phyloP scores from a whole-genome alignment of 2,888 invertebrate genomes.

The Cephus runcator region DNA sequence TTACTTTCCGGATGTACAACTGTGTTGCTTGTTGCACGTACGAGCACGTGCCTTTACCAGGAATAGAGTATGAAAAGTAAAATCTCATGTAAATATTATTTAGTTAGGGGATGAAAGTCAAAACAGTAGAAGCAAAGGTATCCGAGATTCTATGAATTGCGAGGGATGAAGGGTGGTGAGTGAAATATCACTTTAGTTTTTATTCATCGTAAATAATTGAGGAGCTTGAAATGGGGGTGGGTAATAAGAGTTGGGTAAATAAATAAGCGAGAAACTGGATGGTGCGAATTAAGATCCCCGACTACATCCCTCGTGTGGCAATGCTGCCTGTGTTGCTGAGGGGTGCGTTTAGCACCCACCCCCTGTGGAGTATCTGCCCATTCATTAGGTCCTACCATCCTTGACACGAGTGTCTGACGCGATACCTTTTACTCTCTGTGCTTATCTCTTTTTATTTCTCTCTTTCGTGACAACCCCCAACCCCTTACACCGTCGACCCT shows the following conservation, averaged over 20 bases:
- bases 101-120: neutral
- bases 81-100: neutral
- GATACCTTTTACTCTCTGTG: slow-evolving; percentile 15
- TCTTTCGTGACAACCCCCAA: slow-evolving; percentile 16
- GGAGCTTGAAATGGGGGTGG: neutral
- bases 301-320: neutral
- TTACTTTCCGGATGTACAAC: neutral
- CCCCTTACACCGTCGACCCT: neutral
- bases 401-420: slow-evolving; percentile 30
- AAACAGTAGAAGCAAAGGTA: neutral
- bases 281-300: neutral
- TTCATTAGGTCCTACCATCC: slow-evolving; percentile 35
- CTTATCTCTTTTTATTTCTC: slow-evolving; percentile 7
- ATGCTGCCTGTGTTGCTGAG: neutral
- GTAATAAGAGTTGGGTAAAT: neutral
- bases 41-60: neutral
- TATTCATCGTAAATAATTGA: neutral
- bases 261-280: neutral
- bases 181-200: neutral
- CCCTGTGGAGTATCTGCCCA: slow-evolving; percentile 26
- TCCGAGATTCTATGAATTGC: neutral
- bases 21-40: neutral
- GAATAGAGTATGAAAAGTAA: neutral
- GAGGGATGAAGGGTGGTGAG: neutral
- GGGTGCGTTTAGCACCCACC: neutral